Percentiles rank a stretch among this genome's conserved stretches.
These are phyloP conservation scores for Plutomurus gul DNA, from an alignment of 1,140 invertebrate species.

Conservation along the genomic window DNA sequence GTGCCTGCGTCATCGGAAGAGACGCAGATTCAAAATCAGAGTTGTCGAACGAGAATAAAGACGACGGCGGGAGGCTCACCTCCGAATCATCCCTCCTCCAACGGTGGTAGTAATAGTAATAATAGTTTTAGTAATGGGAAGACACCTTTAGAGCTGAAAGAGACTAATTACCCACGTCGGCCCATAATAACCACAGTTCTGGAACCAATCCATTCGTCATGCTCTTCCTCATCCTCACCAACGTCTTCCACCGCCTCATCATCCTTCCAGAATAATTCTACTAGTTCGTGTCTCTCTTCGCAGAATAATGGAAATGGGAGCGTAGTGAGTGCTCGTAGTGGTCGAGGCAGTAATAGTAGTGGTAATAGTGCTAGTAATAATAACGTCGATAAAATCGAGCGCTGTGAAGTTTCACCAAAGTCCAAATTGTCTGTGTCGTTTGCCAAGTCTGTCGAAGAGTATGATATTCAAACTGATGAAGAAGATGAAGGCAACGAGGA, in stretches of 20 bases:
- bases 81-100: not conserved
- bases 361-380: not conserved
- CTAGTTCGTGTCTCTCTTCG: not conserved
- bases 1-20: not conserved
- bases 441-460: constrained; percentile 50
- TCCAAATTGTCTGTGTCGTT: constrained; percentile 52
- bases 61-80: not conserved
- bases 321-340: not conserved
- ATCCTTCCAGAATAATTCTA: constrained; percentile 5
- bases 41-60: constrained; percentile 27
- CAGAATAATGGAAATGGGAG: constrained; percentile 19
- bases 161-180: constrained; percentile 28
- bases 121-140: constrained; percentile 28
- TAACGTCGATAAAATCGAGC: constrained; percentile 29
- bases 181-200: constrained; percentile 41
- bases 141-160: not conserved
- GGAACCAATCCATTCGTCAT: constrained; percentile 24
- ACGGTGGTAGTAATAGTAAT: too few species aligned
- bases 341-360: not conserved
- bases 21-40: not conserved
- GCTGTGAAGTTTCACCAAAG: constrained; percentile 31
- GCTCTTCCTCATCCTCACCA: not conserved
- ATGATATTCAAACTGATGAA: constrained; percentile 1
- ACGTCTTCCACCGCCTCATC: not conserved
- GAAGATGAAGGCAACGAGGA: not conserved